These are phyloP conservation scores for Thamnophis elegans DNA, from an alignment of 2,797 vertebrate genomes.

Conservation along the genomic window DNA sequence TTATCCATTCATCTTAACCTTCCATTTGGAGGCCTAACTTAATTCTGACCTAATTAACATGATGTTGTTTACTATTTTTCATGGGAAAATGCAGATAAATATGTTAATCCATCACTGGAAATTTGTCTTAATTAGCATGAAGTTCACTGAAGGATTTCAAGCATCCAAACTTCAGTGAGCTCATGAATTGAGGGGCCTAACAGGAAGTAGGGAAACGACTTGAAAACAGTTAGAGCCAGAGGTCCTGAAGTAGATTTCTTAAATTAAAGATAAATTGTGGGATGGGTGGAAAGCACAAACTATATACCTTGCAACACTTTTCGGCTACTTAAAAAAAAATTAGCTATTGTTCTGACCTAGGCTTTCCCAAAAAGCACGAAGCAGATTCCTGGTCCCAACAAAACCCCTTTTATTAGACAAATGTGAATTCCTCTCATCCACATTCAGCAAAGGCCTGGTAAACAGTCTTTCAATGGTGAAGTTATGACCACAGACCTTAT, in stretches of 20 bases:
- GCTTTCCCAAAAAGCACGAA: too few species aligned
- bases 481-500: too few species aligned
- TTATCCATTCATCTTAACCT: conserved; percentile 54
- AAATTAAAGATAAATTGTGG: conserved; percentile 22
- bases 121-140: conserved; percentile 55
- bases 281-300: not conserved
- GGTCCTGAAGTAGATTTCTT: not conserved
- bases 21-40: conserved; percentile 49
- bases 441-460: too few species aligned
- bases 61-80: conserved; percentile 52
- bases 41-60: conserved; percentile 62
- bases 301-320: not conserved
- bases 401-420: too few species aligned
- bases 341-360: not conserved
- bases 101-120: conserved; percentile 48
- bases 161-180: conserved; percentile 24
- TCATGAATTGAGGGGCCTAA: not conserved
- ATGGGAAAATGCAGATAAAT: conserved; percentile 55
- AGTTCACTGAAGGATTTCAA: conserved; percentile 27
- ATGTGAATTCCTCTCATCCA: too few species aligned
- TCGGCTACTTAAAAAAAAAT: not conserved
- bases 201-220: not conserved
- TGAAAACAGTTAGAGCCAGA: not conserved
- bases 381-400: too few species aligned
- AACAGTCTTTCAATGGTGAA: too few species aligned